These are phyloP conservation scores for Sturmia bella DNA, from an alignment of 2,888 invertebrate genomes.

Conservation along the genomic window DNA sequence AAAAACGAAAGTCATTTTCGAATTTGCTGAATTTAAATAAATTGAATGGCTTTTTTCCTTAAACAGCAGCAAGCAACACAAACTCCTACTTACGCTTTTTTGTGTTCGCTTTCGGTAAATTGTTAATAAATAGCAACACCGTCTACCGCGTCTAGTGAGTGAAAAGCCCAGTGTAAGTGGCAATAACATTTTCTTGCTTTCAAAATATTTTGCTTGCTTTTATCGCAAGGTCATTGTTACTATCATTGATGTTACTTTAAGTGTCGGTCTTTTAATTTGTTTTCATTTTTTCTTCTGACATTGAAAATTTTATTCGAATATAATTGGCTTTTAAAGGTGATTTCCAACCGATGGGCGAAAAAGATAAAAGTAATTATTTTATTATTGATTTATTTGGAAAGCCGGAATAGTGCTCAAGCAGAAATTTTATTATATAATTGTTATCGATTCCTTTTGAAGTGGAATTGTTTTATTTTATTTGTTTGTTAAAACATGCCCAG, in stretches of 20 bases:
- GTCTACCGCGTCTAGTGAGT: conserved; percentile 30
- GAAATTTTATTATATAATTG: conserved; percentile 28
- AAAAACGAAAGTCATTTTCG: conserved; percentile 10
- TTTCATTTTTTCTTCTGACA: conserved; percentile 10
- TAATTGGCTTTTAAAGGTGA: conserved; percentile 42
- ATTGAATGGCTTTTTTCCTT: conserved; percentile 29
- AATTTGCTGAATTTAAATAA: background rate
- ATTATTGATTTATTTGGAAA: conserved; percentile 2
- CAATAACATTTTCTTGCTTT: conserved; percentile 7
- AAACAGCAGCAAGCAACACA: background rate
- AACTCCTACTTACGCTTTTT: conserved; percentile 33
- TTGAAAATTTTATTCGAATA: conserved; percentile 25
- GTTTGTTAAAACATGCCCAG: too few relatives aligned
- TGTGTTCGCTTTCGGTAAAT: background rate
- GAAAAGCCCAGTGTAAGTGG: background rate
- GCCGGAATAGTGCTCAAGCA: background rate
- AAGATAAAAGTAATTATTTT: conserved; percentile 41
- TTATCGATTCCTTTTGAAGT: background rate
- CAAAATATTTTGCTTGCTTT: background rate
- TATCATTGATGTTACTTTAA: conserved; percentile 32
- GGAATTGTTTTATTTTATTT: conserved; percentile 2
- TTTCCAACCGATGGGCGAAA: conserved; percentile 21
- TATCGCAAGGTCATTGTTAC: conserved; percentile 57
- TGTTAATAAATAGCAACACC: conserved; percentile 37
- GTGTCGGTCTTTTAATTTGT: conserved; percentile 2